These are phyloP conservation scores for Scortum barcoo DNA, from an alignment of 2,113 vertebrate genomes.

Conservation along the genomic window DNA sequence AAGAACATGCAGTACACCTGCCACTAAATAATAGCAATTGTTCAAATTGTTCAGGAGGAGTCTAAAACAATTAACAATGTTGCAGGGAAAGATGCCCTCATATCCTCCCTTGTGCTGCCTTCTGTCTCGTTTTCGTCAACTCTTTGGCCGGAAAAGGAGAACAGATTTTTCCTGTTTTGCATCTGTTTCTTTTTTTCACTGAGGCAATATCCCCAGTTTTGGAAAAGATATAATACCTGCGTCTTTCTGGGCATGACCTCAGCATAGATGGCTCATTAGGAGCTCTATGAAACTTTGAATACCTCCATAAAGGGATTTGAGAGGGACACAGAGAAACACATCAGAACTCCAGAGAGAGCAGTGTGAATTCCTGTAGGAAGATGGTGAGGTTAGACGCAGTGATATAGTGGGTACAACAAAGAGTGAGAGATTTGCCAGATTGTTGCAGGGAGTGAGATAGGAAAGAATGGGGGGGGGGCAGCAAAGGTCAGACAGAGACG, in stretches of 20 bases:
- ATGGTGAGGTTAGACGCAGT: background rate
- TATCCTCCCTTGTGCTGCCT: constrained; percentile 75
- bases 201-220: constrained; percentile 36
- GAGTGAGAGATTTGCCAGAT: constrained; percentile 23
- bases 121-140: constrained; percentile 84
- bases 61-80: constrained; percentile 62
- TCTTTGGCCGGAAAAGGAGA: constrained; percentile 78
- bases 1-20: constrained; percentile 60
- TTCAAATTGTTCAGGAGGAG: constrained; percentile 44
- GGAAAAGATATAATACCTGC: constrained; percentile 46
- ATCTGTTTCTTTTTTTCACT: constrained; percentile 52
- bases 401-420: constrained; percentile 4
- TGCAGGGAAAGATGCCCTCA: constrained; percentile 79
- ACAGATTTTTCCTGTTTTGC: constrained; percentile 92
- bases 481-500: constrained; percentile 52
- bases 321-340: background rate
- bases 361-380: constrained; percentile 5
- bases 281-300: constrained; percentile 3
- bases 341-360: background rate
- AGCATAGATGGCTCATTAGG: background rate
- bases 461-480: constrained; percentile 42
- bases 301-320: constrained; percentile 12
- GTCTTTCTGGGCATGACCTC: constrained; percentile 37
- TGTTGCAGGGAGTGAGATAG: constrained; percentile 14
- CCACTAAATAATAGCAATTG: constrained; percentile 47